Evolutionary conservation across 1,140 invertebrate species (phyloP), one percentile per base, ranked within the genome.

Genomic region (Atopsyche davidsoni): DNA sequence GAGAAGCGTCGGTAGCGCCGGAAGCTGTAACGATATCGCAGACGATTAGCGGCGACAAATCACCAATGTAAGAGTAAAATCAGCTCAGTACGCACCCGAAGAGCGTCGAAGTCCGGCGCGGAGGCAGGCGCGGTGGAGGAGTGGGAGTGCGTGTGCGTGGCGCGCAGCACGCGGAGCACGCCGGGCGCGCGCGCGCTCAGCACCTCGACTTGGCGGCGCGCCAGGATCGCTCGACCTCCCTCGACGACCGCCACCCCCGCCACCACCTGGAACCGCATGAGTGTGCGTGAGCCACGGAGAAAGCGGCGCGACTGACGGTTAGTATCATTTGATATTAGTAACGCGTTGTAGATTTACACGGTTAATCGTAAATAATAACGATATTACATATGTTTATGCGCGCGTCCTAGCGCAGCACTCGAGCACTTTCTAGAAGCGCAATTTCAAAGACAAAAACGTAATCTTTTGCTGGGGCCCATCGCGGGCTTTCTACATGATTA

Each of bases 61-160:
- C n/a, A 31, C n/a, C n/a, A 9, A 9, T 31, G 7, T 13, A 28
- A 28, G 25, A 28, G 7, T 28, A n/a, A 28, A 28, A n/a, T 13
- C 13, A 7, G 25, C 13, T 9, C 7, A 28, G 13, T 16, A 23
- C 4, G 3, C 35, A 57, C 55, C 50, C 53, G 46, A 16, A 58
- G 31, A 35, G 53, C 55, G 31, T 53, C 55, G 36, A 58, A 58
- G 39, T 53, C 42, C 28, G 22, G 31, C 11, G 70, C 68, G 21
- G 59, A 55, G 2, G 68, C 65, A 7, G 67, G 66, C 0, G 65
- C 66, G 2, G 70, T 58, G 1, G 69, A 62, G 34, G 70, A 67
- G 54, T 69, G 68, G 38, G 69, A 72, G 1, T 69, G 66, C 17
- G 72, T 70, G 19, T 69, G 63, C 56, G 71, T 60, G 3, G 72